A percentile compares a stretch with the other conserved stretches of the same genome.
Conservation (phyloP, 1,140 invertebrate species). For the Diachasma alloeum region DNA sequence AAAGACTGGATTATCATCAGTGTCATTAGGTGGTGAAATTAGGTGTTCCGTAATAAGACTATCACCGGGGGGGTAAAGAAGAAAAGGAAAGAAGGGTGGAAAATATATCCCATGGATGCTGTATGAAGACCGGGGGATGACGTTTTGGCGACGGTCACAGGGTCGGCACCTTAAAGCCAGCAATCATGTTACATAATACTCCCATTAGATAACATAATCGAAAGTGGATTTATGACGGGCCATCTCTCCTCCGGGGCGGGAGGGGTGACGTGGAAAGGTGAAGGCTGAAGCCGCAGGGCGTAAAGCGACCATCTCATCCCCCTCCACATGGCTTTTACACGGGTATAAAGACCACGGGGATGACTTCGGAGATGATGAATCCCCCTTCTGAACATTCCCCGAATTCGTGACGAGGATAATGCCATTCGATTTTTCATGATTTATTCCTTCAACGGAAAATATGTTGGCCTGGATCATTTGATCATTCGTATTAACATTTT, state of each 20-base stretch:
- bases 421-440: slow-evolving; percentile 3
- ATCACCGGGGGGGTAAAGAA: slow-evolving; percentile 5
- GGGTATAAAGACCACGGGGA: background rate
- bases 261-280: slow-evolving; percentile 22
- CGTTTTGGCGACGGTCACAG: slow-evolving; percentile 18
- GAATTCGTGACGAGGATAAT: slow-evolving; percentile 5
- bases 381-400: background rate
- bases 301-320: background rate
- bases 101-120: slow-evolving; percentile 8
- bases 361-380: slow-evolving; percentile 3
- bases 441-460: background rate
- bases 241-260: slow-evolving; percentile 33
- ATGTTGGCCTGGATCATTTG: background rate
- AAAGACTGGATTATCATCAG: slow-evolving; percentile 27
- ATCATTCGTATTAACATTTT: background rate
- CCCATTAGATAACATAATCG: slow-evolving; percentile 63
- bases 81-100: background rate
- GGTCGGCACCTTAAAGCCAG: slow-evolving; percentile 54
- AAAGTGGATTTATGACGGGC: slow-evolving; percentile 61
- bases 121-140: background rate
- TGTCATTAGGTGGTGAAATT: slow-evolving; percentile 39
- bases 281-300: slow-evolving; percentile 13
- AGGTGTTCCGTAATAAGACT: slow-evolving; percentile 23
- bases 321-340: background rate
- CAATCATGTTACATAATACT: slow-evolving; percentile 62